phyloP scores from a whole-genome alignment of 2,113 vertebrate genomes.

The Hippolais icterina region DNA sequence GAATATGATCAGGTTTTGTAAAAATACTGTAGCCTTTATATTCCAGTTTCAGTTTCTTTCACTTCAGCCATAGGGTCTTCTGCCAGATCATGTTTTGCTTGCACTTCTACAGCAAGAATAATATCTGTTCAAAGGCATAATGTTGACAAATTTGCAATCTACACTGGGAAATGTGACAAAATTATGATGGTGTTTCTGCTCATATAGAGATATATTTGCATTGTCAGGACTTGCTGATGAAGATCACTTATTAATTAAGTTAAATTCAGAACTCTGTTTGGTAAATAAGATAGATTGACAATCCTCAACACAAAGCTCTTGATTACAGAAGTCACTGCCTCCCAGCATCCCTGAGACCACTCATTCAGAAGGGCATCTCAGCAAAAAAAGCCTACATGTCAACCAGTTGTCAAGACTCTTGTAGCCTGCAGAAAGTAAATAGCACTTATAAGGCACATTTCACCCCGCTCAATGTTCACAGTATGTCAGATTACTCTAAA shows the following conservation, averaged over 20 bases:
- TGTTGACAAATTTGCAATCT: not conserved
- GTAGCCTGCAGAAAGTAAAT: not conserved
- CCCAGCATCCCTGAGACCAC: fast-evolving
- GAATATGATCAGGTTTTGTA: not conserved
- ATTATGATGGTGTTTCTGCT: not conserved
- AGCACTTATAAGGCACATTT: not conserved
- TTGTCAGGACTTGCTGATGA: not conserved
- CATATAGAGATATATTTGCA: not conserved
- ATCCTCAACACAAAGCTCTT: not conserved
- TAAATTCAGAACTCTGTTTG: not conserved
- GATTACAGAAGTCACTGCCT: not conserved
- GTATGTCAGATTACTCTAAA: not conserved
- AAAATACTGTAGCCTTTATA: not conserved
- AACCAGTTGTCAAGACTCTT: not conserved
- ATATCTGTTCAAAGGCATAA: not conserved
- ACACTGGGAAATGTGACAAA: not conserved
- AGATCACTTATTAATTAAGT: not conserved
- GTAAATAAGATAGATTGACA: not conserved
- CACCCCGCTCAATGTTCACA: not conserved
- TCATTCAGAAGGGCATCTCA: not conserved
- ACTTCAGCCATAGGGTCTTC: not conserved
- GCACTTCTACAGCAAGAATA: not conserved
- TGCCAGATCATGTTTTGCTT: not conserved
- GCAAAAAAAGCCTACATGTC: not conserved
- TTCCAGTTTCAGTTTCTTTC: not conserved